A percentile compares a stretch with the other conserved stretches of the same genome.
These are phyloP conservation scores for Geophilus truncorum DNA, from an alignment of 2,888 invertebrate species.

Conservation along the genomic window DNA sequence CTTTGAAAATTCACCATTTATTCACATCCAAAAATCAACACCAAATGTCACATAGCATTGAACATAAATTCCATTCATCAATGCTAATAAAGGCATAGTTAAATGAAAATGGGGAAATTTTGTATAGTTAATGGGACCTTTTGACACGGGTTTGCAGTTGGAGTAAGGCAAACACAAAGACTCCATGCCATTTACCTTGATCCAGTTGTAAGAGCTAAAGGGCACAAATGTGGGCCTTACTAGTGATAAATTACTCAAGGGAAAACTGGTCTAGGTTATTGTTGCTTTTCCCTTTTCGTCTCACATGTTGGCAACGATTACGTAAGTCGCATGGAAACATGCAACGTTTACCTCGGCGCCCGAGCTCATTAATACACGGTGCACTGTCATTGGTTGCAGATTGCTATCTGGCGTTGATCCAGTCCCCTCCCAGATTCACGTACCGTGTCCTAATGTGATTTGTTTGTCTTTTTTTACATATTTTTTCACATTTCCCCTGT, in stretches of 20 bases:
- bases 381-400: conserved; percentile 19
- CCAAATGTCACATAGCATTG: too few species aligned
- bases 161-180: background rate
- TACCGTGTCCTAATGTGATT: background rate
- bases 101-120: background rate
- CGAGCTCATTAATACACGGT: conserved; percentile 22
- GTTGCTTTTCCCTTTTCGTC: background rate
- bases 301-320: background rate
- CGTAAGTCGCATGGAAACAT: background rate
- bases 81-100: background rate
- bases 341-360: background rate
- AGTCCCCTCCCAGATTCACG: conserved; percentile 7
- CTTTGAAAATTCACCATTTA: too few species aligned
- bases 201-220: conserved; percentile 20
- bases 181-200: background rate
- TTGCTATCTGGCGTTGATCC: conserved; percentile 9
- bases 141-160: background rate
- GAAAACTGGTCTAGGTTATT: background rate
- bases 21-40: too few species aligned
- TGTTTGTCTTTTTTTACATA: background rate
- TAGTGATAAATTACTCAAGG: conserved; percentile 1
- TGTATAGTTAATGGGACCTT: background rate
- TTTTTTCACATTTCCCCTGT: background rate
- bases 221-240: conserved; percentile 2
- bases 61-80: too few species aligned